A percentile compares a stretch with the other conserved stretches of the same genome.
Evolutionary conservation across 2,888 invertebrate species (phyloP).

Genomic region (Quadriops clusia): DNA sequence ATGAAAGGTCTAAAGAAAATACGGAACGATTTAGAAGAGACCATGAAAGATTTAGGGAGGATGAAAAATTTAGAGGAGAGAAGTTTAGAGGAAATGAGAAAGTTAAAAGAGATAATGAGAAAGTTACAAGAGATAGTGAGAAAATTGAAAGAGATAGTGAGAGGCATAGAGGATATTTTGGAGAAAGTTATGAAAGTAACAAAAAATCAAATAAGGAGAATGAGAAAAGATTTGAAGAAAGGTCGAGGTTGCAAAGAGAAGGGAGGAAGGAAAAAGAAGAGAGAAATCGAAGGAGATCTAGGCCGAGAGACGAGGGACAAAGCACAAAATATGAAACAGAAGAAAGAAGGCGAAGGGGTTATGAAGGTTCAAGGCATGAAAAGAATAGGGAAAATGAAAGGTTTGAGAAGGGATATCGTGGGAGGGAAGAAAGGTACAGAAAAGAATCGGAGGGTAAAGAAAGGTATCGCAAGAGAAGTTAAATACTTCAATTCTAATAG

Average conservation of each 20-base stretch:
- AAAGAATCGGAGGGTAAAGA: slow-evolving; percentile 1
- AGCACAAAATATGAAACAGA: slow-evolving; percentile 14
- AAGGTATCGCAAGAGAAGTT: not conserved
- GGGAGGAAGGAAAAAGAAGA: slow-evolving; percentile 7
- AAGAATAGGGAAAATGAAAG: slow-evolving; percentile 3
- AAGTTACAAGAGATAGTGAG: slow-evolving; percentile 9
- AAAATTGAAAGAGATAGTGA: too few species aligned
- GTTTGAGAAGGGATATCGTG: slow-evolving; percentile 3
- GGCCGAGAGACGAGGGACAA: slow-evolving; percentile 25
- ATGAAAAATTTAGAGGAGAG: too few species aligned
- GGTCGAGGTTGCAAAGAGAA: too few species aligned
- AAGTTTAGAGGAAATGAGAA: too few species aligned
- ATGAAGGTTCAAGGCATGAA: slow-evolving; percentile 10
- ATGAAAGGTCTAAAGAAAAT: too few species aligned
- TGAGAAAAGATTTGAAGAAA: slow-evolving; percentile 8
- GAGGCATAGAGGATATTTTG: too few species aligned
- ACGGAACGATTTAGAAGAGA: too few species aligned
- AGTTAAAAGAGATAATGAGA: slow-evolving; percentile 13
- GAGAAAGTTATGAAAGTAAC: too few species aligned
- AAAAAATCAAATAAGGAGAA: slow-evolving; percentile 13
- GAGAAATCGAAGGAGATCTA: slow-evolving; percentile 9
- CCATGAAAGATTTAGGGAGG: too few species aligned
- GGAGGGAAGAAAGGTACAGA: slow-evolving; percentile 3
- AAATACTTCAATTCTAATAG: slow-evolving; percentile 1
- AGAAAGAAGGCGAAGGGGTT: too few species aligned